Conservation (phyloP, 2,888 invertebrate genomes). For the Melieria omissa region DNA sequence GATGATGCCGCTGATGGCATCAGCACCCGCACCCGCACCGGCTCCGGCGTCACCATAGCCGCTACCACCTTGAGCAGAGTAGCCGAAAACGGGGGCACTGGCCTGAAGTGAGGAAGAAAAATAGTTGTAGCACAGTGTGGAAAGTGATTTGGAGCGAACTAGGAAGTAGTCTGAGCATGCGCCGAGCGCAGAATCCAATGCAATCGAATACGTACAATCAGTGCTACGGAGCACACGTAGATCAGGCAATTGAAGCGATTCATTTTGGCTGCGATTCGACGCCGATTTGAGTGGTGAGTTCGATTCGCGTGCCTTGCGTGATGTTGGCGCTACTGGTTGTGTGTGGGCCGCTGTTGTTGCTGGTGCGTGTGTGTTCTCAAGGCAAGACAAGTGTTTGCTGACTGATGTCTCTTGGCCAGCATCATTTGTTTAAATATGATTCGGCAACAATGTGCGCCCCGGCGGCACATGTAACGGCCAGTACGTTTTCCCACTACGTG, state of each 20-base stretch:
- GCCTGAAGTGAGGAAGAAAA: slow-evolving; percentile 39
- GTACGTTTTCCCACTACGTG: slow-evolving; percentile 52
- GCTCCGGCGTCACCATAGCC: slow-evolving; percentile 21
- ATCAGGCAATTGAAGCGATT: slow-evolving; percentile 56
- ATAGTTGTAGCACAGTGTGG: slow-evolving; percentile 17
- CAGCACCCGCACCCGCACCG: slow-evolving; percentile 12
- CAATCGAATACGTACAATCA: slow-evolving; percentile 58
- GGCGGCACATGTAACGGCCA: slow-evolving; percentile 5
- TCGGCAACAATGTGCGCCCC: slow-evolving; percentile 32
- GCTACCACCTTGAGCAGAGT: slow-evolving; percentile 7
- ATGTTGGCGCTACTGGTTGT: slow-evolving; percentile 30
- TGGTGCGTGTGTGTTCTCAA: slow-evolving; percentile 46
- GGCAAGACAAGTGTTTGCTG: slow-evolving; percentile 53
- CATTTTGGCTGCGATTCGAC: slow-evolving; percentile 48
- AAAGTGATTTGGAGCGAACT: background rate
- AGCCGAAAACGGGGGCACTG: slow-evolving; percentile 40
- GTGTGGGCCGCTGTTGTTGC: slow-evolving; percentile 20
- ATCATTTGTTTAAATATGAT: slow-evolving; percentile 61
- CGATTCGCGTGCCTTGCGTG: slow-evolving; percentile 6
- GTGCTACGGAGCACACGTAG: slow-evolving; percentile 59
- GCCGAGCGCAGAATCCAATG: slow-evolving; percentile 12
- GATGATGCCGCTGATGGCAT: slow-evolving; percentile 5
- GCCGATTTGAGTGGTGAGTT: background rate
- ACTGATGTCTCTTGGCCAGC: slow-evolving; percentile 51
- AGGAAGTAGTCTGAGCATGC: background rate